Percentiles rank a stretch among this genome's conserved stretches.
These are phyloP conservation scores for Ormyrus pomaceus DNA, from an alignment of 2,888 invertebrate genomes.

Conservation along the genomic window DNA sequence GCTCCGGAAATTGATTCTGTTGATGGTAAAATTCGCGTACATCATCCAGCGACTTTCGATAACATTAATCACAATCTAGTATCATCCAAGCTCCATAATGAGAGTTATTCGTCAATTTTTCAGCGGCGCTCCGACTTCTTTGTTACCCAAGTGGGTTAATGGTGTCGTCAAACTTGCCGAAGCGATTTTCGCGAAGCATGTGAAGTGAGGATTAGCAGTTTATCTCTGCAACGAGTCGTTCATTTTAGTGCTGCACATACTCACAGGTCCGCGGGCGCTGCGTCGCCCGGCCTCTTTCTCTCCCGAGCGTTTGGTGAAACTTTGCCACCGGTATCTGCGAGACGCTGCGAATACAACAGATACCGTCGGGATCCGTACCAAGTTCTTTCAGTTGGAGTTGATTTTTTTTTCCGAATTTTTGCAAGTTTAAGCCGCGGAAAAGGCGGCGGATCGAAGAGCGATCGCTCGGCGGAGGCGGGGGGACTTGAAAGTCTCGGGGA, in stretches of 20 bases:
- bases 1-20: too few relatives aligned
- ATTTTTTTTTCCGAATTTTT: too few relatives aligned
- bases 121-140: conserved; percentile 52
- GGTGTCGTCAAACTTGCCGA: conserved; percentile 65
- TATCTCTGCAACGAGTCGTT: conserved; percentile 58
- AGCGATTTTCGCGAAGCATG: conserved; percentile 63
- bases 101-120: conserved; percentile 50
- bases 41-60: conserved; percentile 18
- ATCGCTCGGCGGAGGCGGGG: conserved; percentile 27
- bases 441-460: conserved; percentile 23
- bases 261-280: not conserved
- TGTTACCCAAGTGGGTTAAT: conserved; percentile 65
- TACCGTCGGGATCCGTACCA: too few relatives aligned
- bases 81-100: conserved; percentile 30
- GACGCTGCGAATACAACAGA: conserved; percentile 3
- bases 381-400: too few relatives aligned
- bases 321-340: conserved; percentile 27
- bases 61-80: conserved; percentile 39
- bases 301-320: conserved; percentile 26
- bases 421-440: too few relatives aligned
- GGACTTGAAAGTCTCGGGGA: conserved; percentile 61
- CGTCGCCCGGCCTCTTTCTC: not conserved
- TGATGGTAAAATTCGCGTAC: not conserved
- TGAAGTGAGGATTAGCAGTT: conserved; percentile 64
- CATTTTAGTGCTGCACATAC: conserved; percentile 52